phyloP scores from a whole-genome alignment of 2,113 vertebrate species.

The Passer montanus region DNA sequence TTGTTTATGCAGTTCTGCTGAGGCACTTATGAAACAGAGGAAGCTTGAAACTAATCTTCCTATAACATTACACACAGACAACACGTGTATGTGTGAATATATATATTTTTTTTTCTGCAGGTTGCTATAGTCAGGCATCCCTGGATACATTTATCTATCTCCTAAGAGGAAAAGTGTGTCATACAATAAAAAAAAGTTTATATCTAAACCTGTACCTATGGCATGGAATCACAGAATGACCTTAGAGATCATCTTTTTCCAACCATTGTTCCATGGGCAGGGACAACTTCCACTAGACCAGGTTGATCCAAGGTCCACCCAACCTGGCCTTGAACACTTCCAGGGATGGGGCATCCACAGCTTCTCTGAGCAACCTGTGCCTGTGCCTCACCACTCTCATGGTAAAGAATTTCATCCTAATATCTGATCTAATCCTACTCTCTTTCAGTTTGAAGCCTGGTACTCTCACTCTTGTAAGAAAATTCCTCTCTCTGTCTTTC shows the following conservation, averaged over 20 bases:
- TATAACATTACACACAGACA: neutral
- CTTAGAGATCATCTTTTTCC: neutral
- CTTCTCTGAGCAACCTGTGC: neutral
- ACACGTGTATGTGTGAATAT: neutral
- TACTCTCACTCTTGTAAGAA: neutral
- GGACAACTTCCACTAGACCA: neutral
- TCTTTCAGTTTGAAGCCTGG: neutral
- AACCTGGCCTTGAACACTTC: neutral
- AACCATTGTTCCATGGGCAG: neutral
- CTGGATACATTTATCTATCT: neutral
- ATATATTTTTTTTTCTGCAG: neutral
- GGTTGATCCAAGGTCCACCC: neutral
- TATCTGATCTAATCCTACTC: neutral
- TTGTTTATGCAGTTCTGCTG: slow-evolving; percentile 51
- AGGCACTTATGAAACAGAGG: neutral
- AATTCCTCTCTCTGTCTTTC: neutral
- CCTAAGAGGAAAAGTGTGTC: neutral
- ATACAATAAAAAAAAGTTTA: neutral
- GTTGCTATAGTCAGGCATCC: neutral
- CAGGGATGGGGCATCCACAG: neutral
- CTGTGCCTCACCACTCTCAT: rapidly evolving
- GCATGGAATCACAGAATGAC: neutral
- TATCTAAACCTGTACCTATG: neutral
- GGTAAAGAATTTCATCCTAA: neutral
- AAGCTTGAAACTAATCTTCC: neutral